Percentiles rank a stretch among this genome's conserved stretches.
phyloP scores from a whole-genome alignment of 2,113 vertebrate genomes.

The Zapus hudsonius region DNA sequence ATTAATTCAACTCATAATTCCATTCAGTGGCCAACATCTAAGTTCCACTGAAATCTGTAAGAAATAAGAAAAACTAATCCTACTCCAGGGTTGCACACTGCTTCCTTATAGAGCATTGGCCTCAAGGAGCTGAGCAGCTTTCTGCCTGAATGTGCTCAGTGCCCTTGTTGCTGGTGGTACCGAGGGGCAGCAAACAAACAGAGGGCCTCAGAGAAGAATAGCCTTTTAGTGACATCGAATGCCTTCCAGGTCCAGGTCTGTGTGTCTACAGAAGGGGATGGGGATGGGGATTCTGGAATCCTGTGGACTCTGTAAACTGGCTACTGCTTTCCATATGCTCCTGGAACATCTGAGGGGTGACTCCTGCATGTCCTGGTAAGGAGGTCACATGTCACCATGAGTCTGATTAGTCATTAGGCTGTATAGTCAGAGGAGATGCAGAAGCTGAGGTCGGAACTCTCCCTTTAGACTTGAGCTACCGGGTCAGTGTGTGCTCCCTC shows the following conservation, averaged over 20 bases:
- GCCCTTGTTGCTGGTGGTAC: slow-evolving; percentile 32
- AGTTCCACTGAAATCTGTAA: slow-evolving; percentile 25
- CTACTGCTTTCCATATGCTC: background rate
- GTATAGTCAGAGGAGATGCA: background rate
- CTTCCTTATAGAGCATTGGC: background rate
- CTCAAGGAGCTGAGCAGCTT: background rate
- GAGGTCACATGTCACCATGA: background rate
- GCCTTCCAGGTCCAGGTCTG: background rate
- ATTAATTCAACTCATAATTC: slow-evolving; percentile 64
- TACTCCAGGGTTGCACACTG: background rate
- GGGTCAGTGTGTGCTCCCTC: slow-evolving; percentile 15
- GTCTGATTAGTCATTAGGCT: slow-evolving; percentile 51
- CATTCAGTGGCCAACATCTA: slow-evolving; percentile 54
- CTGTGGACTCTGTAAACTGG: background rate
- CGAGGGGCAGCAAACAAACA: background rate
- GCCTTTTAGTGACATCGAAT: background rate
- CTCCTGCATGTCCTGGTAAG: background rate
- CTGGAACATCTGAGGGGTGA: background rate
- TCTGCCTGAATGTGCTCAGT: background rate
- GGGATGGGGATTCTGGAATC: too few species aligned
- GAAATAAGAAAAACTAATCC: background rate
- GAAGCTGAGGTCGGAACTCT: slow-evolving; percentile 49
- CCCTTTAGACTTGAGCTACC: slow-evolving; percentile 34
- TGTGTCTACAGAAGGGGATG: background rate
- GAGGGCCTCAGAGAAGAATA: background rate